Evolutionary conservation across 1,140 invertebrate species (phyloP).

Genomic region (Sitophilus oryzae): DNA sequence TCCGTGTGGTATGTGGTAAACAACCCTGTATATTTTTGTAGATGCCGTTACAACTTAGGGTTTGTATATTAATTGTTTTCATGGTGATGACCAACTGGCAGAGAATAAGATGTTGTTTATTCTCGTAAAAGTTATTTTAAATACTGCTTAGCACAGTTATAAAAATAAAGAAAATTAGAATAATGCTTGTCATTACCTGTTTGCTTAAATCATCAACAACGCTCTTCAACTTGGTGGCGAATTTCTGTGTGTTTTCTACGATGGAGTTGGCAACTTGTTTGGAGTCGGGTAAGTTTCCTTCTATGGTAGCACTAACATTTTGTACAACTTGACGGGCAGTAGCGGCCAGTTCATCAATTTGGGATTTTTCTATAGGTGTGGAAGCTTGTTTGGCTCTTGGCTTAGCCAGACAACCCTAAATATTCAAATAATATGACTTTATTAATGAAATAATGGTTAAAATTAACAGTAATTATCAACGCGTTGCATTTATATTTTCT

Average conservation of each 20-base stretch:
- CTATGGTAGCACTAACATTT: constrained; percentile 25
- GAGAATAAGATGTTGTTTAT: no score
- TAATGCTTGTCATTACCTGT: constrained; percentile 18
- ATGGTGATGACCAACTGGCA: no score
- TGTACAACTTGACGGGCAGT: constrained; percentile 28
- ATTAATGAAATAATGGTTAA: no score
- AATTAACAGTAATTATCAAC: no score
- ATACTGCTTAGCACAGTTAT: no score
- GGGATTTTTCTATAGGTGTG: constrained; percentile 22
- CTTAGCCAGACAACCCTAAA: constrained; percentile 18
- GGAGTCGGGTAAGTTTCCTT: constrained; percentile 29
- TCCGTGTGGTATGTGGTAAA: no score
- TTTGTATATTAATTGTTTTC: no score
- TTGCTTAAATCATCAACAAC: constrained; percentile 31
- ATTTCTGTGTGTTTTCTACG: constrained; percentile 23
- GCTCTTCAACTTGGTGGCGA: constrained; percentile 29
- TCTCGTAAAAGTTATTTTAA: no score
- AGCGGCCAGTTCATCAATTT: constrained; percentile 27
- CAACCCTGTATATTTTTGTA: no score
- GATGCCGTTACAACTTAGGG: no score
- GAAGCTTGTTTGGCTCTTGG: constrained; percentile 16
- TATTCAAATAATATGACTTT: no score
- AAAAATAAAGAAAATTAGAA: neutral
- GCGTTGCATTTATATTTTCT: no score
- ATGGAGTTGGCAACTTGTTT: constrained; percentile 31